Percentiles rank a stretch among this genome's conserved stretches.
phyloP scores from a whole-genome alignment of 1,140 invertebrate genomes.

The Papilio xuthus region DNA sequence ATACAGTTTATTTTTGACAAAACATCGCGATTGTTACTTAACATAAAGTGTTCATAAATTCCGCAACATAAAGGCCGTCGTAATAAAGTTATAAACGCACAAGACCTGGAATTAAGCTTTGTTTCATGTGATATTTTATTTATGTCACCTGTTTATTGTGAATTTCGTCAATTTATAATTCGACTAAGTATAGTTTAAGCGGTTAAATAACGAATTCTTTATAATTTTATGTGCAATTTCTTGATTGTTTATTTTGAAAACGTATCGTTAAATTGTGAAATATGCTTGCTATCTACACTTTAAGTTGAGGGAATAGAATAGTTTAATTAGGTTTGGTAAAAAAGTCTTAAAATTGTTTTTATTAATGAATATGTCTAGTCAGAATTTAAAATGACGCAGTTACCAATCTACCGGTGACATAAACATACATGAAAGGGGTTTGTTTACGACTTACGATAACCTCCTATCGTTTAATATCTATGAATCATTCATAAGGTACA shows the following conservation, averaged over 20 bases:
- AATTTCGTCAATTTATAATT: no score
- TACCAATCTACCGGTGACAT: not conserved
- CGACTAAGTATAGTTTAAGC: no score
- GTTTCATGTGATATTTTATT: not conserved
- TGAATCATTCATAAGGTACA: not conserved
- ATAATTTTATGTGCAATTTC: no score
- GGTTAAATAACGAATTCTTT: no score
- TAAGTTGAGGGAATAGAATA: no score
- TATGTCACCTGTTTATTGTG: no score
- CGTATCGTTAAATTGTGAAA: no score
- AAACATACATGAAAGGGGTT: not conserved
- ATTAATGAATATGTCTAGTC: not conserved
- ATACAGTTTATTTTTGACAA: no score
- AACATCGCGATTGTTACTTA: not conserved
- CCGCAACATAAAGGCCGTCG: not conserved
- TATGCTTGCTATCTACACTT: no score
- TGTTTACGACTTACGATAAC: not conserved
- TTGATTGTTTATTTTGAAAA: no score
- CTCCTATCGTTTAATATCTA: not conserved
- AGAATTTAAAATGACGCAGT: not conserved
- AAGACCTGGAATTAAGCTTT: slow-evolving; percentile 1
- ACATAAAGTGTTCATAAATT: not conserved
- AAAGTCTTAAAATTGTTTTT: no score
- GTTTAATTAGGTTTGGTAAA: no score
- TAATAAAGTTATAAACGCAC: not conserved